Base-by-base conservation (phyloP, 2,797 vertebrate species). In the Cynodonichthys magdalenae region DNA sequence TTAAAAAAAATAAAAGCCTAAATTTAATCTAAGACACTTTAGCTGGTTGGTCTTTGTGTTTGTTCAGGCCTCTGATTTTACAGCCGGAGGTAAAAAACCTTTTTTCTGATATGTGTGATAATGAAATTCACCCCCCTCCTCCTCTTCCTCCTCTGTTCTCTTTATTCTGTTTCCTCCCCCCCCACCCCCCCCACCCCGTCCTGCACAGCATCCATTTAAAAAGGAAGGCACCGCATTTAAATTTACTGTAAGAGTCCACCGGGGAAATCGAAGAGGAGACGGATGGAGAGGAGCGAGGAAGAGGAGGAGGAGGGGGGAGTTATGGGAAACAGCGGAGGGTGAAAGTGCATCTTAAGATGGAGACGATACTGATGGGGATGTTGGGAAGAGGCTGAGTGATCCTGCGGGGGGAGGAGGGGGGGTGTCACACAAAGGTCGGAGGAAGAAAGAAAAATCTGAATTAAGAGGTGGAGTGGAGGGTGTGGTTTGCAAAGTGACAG, bases 181-280 rank as follows among this genome's bases (percentile, higher is more conserved):
- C 58, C 62, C 77, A 70, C 76, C 84, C 82, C 72, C 36, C 10
- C 8, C 24, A 24, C 24, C 24, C 80, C 82, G 66, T 89, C 87
- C 77, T 74, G 80, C 77, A 83, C 74, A 9, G 68, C 82, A 89
- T 91, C 84, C 75, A 79, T 91, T 83, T 87, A 69, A 79, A 88
- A 80, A 86, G 72, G 77, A 84, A 85, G 79, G 77, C 82, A 78
- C 72, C 74, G 70, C 89, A 90, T 91, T 92, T 90, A 92, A 92
- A 93, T 93, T 92, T 92, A 88, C 88, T 85, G 85, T 88, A 91
- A 92, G 89, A 86, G 88, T 89, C 87, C 91, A 89, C 89, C 70
- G 71, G 76, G 75, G 83, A 85, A 79, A 77, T 84, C 54, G 84
- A 84, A 76, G 71, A 69, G 59, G 74, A 85, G 79, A 75, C 69